A percentile compares a stretch with the other conserved stretches of the same genome.
Conservation (phyloP, 1,140 invertebrate species). For the Lordiphosa stackelbergi region DNA sequence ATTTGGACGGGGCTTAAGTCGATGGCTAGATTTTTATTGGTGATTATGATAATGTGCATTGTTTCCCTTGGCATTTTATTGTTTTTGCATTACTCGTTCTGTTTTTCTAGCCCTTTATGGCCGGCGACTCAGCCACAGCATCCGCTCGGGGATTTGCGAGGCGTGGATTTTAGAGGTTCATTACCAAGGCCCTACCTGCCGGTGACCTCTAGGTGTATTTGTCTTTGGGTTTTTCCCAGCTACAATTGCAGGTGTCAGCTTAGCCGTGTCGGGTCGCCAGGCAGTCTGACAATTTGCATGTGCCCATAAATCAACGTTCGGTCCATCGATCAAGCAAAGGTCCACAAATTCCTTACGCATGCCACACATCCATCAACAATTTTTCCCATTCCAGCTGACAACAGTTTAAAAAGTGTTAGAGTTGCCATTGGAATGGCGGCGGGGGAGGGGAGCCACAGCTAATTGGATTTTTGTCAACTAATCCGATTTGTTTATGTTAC, state of each 20-base stretch:
- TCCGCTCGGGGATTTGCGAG: constrained; percentile 50
- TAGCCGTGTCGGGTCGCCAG: constrained; percentile 40
- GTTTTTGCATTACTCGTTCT: constrained; percentile 28
- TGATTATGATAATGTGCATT: constrained; percentile 64
- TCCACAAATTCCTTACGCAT: constrained; percentile 63
- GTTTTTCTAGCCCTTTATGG: constrained; percentile 47
- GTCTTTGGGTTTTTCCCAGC: constrained; percentile 42
- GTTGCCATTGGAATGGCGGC: constrained; percentile 22
- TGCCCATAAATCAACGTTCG: constrained; percentile 52
- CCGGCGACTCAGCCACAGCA: constrained; percentile 18
- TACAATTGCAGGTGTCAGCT: constrained; percentile 49
- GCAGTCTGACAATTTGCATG: constrained; percentile 65
- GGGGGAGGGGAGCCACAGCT: constrained; percentile 29
- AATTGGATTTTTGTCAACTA: constrained; percentile 73
- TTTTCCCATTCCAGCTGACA: constrained; percentile 16
- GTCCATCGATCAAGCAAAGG: constrained; percentile 53
- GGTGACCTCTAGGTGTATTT: constrained; percentile 14
- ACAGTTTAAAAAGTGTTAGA: constrained; percentile 39
- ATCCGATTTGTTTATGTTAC: constrained; percentile 67
- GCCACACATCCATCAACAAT: constrained; percentile 67
- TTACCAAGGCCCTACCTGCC: constrained; percentile 35
- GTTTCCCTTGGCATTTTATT: constrained; percentile 41
- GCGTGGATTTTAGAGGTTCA: constrained; percentile 73
- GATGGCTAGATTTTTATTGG: constrained; percentile 55
- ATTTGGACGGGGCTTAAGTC: constrained; percentile 21